These are phyloP conservation scores for Hydrochoerus hydrochaeris DNA, from an alignment of 2,113 vertebrate species.

Conservation along the genomic window DNA sequence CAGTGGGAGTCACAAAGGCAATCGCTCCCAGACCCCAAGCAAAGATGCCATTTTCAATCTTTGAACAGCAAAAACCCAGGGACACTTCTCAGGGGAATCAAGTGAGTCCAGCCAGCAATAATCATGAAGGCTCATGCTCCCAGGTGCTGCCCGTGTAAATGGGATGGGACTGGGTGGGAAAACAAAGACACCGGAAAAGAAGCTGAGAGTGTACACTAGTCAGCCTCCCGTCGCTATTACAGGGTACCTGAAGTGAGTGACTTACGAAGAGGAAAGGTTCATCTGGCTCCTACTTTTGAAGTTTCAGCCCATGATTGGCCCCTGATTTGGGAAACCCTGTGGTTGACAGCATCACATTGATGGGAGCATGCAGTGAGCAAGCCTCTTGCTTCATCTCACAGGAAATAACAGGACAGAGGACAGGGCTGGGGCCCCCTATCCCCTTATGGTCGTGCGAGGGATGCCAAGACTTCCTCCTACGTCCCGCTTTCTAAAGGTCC, in stretches of 20 bases:
- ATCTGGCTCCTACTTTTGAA: no score
- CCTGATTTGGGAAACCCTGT: background rate
- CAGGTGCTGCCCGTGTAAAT: background rate
- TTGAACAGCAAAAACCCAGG: background rate
- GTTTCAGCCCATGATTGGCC: background rate
- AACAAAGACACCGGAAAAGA: background rate
- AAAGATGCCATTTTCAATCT: background rate
- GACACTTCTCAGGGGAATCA: background rate
- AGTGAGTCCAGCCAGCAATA: background rate
- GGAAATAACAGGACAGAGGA: background rate
- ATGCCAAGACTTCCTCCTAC: background rate
- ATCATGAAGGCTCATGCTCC: no score
- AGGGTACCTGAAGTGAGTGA: background rate
- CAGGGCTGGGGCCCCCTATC: background rate
- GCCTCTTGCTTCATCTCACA: background rate
- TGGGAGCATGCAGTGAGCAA: background rate
- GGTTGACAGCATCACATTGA: no score
- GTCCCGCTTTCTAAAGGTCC: background rate
- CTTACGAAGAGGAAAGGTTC: no score
- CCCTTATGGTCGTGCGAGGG: background rate
- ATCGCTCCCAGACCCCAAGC: background rate
- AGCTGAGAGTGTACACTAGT: background rate
- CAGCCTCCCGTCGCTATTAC: background rate
- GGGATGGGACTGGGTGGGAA: fast-evolving
- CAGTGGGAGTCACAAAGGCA: background rate